A percentile compares a stretch with the other conserved stretches of the same genome.
Conservation (phyloP, 2,113 vertebrate genomes). For the Halcyon senegalensis region DNA sequence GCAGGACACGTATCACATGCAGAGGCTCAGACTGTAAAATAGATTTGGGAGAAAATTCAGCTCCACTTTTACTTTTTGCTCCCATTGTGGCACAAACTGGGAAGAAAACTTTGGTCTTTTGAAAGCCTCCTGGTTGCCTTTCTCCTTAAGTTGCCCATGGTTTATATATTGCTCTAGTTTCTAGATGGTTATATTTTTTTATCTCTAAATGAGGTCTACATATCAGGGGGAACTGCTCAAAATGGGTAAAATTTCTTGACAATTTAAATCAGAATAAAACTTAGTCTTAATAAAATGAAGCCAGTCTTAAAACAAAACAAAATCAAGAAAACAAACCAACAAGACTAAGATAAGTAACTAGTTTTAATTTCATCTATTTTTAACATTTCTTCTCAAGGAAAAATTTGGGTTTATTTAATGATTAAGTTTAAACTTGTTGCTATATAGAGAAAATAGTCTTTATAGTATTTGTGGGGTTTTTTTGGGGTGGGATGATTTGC, state of each 20-base stretch:
- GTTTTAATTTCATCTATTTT: neutral
- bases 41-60: neutral
- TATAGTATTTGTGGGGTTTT: accelerated
- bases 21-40: neutral
- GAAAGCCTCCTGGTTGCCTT: neutral
- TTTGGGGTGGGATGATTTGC: neutral
- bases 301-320: neutral
- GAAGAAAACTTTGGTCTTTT: conserved; percentile 32
- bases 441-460: neutral
- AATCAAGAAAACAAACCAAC: neutral
- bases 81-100: neutral
- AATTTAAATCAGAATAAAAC: neutral
- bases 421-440: neutral
- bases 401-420: neutral
- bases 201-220: neutral
- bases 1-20: accelerated
- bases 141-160: neutral
- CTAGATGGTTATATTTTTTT: neutral
- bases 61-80: conserved; percentile 21
- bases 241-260: neutral
- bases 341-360: neutral
- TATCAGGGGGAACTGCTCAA: neutral
- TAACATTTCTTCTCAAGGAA: neutral
- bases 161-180: neutral
- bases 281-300: neutral